These are phyloP conservation scores for Redunca redunca DNA, from an alignment of 2,113 vertebrate genomes.

Conservation along the genomic window DNA sequence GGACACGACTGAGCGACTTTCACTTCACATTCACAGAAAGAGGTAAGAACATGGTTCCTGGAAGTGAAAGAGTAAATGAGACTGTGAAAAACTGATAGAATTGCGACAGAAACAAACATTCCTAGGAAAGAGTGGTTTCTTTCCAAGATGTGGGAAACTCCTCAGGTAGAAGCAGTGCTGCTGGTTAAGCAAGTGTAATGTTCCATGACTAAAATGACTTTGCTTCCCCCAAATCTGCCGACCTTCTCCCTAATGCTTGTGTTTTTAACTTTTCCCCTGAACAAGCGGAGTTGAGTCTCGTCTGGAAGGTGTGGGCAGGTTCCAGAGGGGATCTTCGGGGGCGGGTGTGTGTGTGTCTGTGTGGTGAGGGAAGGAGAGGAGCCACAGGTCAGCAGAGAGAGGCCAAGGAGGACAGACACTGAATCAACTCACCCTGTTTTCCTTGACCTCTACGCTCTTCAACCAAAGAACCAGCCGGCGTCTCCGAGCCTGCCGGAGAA, in stretches of 20 bases:
- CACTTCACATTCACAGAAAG: background rate
- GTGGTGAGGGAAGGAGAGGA: background rate
- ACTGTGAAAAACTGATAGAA: background rate
- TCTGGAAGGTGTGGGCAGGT: background rate
- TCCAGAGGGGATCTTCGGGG: background rate
- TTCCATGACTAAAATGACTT: background rate
- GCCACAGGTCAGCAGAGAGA: background rate
- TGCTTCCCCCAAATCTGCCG: background rate
- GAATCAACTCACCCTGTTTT: slow-evolving; percentile 63
- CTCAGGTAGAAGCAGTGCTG: background rate
- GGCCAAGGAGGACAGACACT: background rate
- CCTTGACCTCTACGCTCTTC: slow-evolving; percentile 60
- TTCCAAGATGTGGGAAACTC: background rate
- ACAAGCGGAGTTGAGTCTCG: background rate
- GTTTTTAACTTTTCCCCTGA: background rate
- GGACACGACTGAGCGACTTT: rapidly evolving
- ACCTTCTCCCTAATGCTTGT: background rate
- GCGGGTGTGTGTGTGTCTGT: background rate
- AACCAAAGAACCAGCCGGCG: slow-evolving; percentile 50
- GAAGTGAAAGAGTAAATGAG: background rate
- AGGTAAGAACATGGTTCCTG: rapidly evolving
- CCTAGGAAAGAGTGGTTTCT: background rate
- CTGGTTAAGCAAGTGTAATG: background rate
- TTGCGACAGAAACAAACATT: background rate
- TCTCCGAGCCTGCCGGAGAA: slow-evolving; percentile 34